phyloP scores from a whole-genome alignment of 2,797 vertebrate genomes.

The Chiroxiphia lanceolata region DNA sequence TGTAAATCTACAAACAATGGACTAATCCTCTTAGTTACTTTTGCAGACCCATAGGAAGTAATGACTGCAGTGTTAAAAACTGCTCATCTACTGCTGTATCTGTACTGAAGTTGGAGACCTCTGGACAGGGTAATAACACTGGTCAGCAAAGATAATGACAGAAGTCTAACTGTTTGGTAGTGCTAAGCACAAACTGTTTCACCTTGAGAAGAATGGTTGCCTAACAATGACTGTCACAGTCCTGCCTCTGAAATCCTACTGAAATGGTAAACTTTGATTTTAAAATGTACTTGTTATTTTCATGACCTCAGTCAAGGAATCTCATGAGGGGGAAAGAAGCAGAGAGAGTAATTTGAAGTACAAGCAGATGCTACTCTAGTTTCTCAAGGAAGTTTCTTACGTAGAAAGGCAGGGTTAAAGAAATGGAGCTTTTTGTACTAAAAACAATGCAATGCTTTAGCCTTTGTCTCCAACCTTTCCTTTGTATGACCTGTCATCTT shows the following conservation, averaged over 20 bases:
- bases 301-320: slow-evolving; percentile 12
- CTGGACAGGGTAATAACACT: neutral
- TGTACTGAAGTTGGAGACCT: neutral
- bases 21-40: neutral
- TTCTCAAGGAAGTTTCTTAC: slow-evolving; percentile 11
- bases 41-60: neutral
- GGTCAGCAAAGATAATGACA: neutral
- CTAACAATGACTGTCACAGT: neutral
- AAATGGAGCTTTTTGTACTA: neutral
- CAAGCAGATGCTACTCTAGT: neutral
- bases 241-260: neutral
- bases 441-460: neutral
- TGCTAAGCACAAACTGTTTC: neutral
- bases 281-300: neutral
- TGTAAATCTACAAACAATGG: neutral
- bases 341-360: neutral
- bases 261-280: neutral
- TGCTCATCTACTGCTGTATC: neutral
- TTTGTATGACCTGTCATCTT: neutral
- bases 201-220: neutral
- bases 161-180: neutral
- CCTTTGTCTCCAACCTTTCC: neutral
- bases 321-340: neutral
- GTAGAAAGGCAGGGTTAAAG: neutral
- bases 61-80: neutral